These are phyloP conservation scores for Hemitrygon akajei DNA, from an alignment of 2,797 vertebrate genomes.

Conservation along the genomic window DNA sequence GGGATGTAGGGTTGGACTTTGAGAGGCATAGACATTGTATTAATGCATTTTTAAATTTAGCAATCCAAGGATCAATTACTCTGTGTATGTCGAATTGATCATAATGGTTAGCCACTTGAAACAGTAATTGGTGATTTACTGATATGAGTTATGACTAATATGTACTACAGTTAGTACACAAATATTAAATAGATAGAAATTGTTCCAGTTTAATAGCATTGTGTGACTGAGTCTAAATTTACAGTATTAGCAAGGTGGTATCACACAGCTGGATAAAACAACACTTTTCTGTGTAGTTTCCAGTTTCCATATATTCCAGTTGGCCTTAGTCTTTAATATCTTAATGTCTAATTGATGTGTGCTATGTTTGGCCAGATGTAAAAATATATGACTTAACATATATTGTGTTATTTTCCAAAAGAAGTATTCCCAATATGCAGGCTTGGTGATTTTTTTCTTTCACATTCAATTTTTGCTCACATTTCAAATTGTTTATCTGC, in stretches of 20 bases:
- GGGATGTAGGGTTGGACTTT: too few relatives aligned
- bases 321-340: neutral
- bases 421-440: neutral
- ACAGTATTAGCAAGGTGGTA: neutral
- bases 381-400: neutral
- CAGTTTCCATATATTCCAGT: neutral
- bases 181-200: neutral
- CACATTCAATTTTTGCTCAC: neutral
- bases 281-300: neutral
- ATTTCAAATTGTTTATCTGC: neutral
- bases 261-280: neutral
- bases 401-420: neutral
- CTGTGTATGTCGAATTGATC: neutral
- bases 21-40: too few relatives aligned
- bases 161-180: neutral
- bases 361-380: neutral
- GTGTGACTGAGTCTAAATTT: neutral
- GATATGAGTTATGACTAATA: neutral
- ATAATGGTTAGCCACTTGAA: neutral
- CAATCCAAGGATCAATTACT: too few relatives aligned
- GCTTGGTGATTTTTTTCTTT: neutral
- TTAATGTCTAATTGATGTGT: neutral
- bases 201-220: neutral
- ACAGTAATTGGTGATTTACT: neutral
- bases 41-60: too few relatives aligned